Base-by-base conservation (phyloP, 2,888 invertebrate genomes). In the Xylophagus ater region DNA sequence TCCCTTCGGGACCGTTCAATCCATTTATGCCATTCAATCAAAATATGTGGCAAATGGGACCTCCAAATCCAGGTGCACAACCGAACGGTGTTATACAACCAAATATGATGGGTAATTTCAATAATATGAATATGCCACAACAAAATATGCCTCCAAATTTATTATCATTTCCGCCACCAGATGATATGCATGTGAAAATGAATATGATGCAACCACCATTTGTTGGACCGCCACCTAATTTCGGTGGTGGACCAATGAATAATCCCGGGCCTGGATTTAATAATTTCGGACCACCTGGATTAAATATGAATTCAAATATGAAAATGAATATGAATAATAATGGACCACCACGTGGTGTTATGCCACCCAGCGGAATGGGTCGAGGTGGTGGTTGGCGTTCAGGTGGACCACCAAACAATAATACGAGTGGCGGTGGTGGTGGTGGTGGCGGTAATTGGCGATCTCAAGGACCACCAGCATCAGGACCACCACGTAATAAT, bases 391-490 rank as follows among this genome's bases (percentile, higher is more conserved):
- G 46, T 17, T 49, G 50, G 50, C 6, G 23, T 8, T 8, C 7
- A 8, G 23, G 23, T 23, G 23, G 23, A 23, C 14, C 50, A 49
- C 34, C 53, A 40, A 47, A 46, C 14, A 53, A 52, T 37, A 52
- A 46, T 29, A 41, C 44, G 4, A 47, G 47, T n/a, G 49, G 50
- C 9, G 56, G 66, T 51, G 56, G 60, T 39, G 53, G 57, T 10
- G 55, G 58, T 34, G 45, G 47, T 19, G 41, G 47, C 17, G 50
- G 51, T 15, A 44, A 33, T 25, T 46, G 49, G 19, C 41, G 51
- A 28, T 68, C 68, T 49, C 33, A 43, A 18, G 68, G 69, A 67
- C 66, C 71, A 40, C 69, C 71, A 10, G 63, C 61, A 19, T 52
- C 61, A 37, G 61, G 67, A 8, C 59, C 64, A 9, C 65, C n/a